phyloP scores from a whole-genome alignment of 2,113 vertebrate species.

The Chaetura pelagica region DNA sequence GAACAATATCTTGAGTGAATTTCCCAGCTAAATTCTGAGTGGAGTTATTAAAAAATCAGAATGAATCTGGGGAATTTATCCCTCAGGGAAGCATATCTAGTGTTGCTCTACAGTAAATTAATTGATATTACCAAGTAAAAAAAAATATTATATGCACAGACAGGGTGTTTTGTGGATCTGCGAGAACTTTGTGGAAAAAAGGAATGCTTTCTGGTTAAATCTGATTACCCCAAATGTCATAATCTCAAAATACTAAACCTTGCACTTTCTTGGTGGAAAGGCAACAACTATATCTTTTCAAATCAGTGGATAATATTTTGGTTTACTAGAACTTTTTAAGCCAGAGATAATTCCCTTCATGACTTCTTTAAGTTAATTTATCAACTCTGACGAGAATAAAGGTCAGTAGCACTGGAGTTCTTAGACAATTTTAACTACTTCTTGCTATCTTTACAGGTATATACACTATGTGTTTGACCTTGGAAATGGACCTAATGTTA shows the following conservation, averaged over 20 bases:
- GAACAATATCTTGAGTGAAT: not conserved
- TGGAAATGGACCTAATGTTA: slow-evolving; percentile 95
- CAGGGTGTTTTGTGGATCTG: not conserved
- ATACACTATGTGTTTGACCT: slow-evolving; percentile 99
- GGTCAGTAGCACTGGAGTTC: not conserved
- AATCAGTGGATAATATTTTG: not conserved
- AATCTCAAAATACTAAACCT: not conserved
- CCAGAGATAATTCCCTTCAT: not conserved
- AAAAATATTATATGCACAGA: not conserved
- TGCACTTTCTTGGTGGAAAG: not conserved
- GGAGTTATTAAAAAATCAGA: not conserved
- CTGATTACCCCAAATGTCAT: not conserved
- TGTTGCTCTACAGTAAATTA: not conserved
- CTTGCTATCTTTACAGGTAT: slow-evolving; percentile 77
- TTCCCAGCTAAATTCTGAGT: not conserved
- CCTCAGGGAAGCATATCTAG: not conserved
- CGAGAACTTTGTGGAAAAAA: not conserved
- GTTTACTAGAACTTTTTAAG: not conserved
- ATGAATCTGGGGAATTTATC: not conserved
- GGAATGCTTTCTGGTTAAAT: not conserved
- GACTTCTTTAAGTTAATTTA: not conserved
- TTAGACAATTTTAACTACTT: not conserved
- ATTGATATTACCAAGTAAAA: not conserved
- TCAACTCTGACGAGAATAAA: not conserved
- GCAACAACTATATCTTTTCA: not conserved